Conservation (phyloP, 1,140 invertebrate genomes). For the Papilio polyxenes region DNA sequence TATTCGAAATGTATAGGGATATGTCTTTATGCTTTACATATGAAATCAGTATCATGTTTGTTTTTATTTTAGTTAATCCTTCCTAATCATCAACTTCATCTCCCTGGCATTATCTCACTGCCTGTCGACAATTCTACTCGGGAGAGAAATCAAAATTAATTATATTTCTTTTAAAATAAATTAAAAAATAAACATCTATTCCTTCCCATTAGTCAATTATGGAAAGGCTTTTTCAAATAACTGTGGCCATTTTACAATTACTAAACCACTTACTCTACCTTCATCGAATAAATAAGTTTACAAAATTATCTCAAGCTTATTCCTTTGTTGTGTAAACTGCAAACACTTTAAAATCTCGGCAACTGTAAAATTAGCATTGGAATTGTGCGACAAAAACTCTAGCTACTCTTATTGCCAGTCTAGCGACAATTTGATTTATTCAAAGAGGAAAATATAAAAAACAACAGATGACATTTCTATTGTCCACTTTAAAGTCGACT, state of each 20-base stretch:
- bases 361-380: conserved; percentile 5
- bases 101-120: too few species aligned
- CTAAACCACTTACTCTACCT: neutral
- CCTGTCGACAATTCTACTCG: too few species aligned
- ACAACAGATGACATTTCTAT: neutral
- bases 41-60: too few species aligned
- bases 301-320: neutral
- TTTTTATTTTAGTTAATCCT: too few species aligned
- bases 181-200: too few species aligned
- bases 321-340: neutral
- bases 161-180: too few species aligned
- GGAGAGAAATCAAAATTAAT: too few species aligned
- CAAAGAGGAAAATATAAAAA: conserved; percentile 1
- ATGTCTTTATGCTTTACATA: too few species aligned
- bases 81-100: too few species aligned
- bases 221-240: neutral
- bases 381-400: neutral
- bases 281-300: neutral
- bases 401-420: neutral
- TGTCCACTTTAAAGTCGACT: neutral
- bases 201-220: neutral
- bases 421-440: conserved; percentile 8
- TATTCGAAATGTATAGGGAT: too few species aligned
- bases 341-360: conserved; percentile 3
- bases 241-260: neutral